Evolutionary conservation across 2,888 invertebrate genomes (phyloP).

Genomic region (Endotricha flammealis): DNA sequence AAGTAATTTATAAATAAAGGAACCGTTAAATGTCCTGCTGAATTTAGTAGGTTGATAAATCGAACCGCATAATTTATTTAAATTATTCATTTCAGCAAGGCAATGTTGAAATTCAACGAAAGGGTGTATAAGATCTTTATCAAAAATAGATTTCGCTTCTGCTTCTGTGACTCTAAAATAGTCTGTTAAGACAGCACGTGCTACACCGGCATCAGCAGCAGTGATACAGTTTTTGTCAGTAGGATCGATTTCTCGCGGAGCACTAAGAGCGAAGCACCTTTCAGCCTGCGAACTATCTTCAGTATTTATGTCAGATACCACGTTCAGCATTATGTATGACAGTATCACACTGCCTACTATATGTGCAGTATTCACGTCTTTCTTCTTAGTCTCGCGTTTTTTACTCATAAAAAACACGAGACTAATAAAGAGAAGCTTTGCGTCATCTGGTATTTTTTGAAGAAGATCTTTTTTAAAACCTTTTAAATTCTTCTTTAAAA

Average conservation of each 20-base stretch:
- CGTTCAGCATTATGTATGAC: conserved; percentile 28
- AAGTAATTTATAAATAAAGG: conserved; percentile 32
- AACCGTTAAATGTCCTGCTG: conserved; percentile 31
- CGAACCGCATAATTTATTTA: conserved; percentile 37
- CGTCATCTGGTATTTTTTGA: conserved; percentile 24
- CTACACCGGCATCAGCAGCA: conserved; percentile 18
- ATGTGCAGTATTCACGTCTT: conserved; percentile 11
- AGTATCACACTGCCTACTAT: conserved; percentile 31
- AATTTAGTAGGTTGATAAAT: conserved; percentile 26
- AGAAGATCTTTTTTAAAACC: conserved; percentile 20
- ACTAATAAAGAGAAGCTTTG: conserved; percentile 29
- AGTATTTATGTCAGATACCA: conserved; percentile 17
- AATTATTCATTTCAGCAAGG: conserved; percentile 31
- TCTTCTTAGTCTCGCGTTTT: no score
- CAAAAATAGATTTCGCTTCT: conserved; percentile 22
- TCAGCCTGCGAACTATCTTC: neutral
- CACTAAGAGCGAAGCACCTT: neutral
- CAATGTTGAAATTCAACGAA: conserved; percentile 35
- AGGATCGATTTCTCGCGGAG: conserved; percentile 4
- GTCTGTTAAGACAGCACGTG: conserved; percentile 13
- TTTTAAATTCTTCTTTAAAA: conserved; percentile 19
- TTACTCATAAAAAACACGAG: conserved; percentile 32
- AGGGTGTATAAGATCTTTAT: conserved; percentile 20
- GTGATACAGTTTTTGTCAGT: conserved; percentile 13
- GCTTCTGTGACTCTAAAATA: conserved; percentile 17